Evolutionary conservation across 2,113 vertebrate genomes (phyloP), one percentile per base, ranked within the genome.

Genomic region (Mormyrus lacerda): DNA sequence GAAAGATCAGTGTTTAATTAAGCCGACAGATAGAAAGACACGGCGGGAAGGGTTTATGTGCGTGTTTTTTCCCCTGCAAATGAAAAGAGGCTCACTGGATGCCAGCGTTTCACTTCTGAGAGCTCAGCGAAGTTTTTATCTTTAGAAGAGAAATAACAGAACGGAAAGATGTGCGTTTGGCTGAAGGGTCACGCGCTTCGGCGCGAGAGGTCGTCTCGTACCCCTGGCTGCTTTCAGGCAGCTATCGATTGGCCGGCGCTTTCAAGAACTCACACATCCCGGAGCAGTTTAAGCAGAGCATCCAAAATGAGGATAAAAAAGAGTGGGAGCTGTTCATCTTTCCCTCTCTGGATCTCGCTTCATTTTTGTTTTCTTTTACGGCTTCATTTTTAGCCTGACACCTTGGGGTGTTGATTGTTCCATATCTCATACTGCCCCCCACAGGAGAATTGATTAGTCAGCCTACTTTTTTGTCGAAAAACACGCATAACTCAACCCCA

Each of bases 351-450:
- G 17, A 24, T 85, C 44, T 31, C 85, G 21, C 82, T 47, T 45
- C 44, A 13, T 50, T 27, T 27, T 35, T 79, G 73, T 2, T 19
- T 24, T 27, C 11, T 39, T 86, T 87, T 53, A 87, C 5, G 31
- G 19, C 85, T 87, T 39, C 50, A 87, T 87, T 87, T 87, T 87
- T 42, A 87, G 85, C 85, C 27, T 53, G 85, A 87, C 85, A 53
- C 53, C 53, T 50, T 31, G 31, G n/a, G 85, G 1, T 87, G 85
- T 53, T 87, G 85, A 87, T 87, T 87, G 50, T 87, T 87, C 85
- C 50, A 53, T 87, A 87, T 87, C 50, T 55, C 48, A 87, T 35
- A 35, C 48, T 39, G 47, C 24, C 48, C 85, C 50, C 85, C 27
- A 27, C 15, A 51, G 48, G n/a, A 6, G 13, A 87, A 55, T 51